Evolutionary conservation across 2,888 invertebrate species (phyloP), one percentile per base, ranked within the genome.

Genomic region (Loripinus fragilis): DNA sequence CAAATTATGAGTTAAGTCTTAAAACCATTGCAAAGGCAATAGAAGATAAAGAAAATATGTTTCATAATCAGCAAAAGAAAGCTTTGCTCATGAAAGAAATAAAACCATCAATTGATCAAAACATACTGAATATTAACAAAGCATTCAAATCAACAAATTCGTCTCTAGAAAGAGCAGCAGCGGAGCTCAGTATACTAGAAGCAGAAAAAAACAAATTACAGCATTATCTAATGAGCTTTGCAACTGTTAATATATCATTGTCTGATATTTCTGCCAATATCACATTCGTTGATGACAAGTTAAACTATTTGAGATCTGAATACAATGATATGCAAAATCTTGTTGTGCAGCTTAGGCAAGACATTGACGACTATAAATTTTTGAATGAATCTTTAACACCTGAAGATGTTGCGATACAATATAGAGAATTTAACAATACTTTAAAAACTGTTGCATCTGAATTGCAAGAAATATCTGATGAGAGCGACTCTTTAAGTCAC

Each of bases 21-120:
- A 60, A 7, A 17, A 17, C 30, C 2, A 33, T 60, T 20, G 28
- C 10, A 10, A 10, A 33, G 15, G 2, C 33, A 2, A 33, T 60
- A 12, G 33, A 12, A 12, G 30, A 7, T 20, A n/a, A 33, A 5
- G 33, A 60, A 17, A 10, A 12, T 25, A 60, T 60, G 60, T 5
- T 60, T 12, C 30, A 33, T 33, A 60, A 33, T 60, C 60, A 60
- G 33, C 60, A 60, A 60, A 60, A 60, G 12, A 60, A 60, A 33
- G 30, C 60, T 5, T 28, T 28, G 5, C 10, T 60, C 3, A 5
- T 60, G 17, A 10, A 20, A 12, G 20, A 17, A 12, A 60, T 33
- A 2, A 30, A 33, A 33, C 60, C 60, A 8, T 10, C 33, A 60
- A 60, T 23, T 5, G 33, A 60, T 3, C 30, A 60, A 20, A 30